Evolutionary conservation across 2,797 vertebrate species (phyloP).

Genomic region (Eurystomus glaucurus): DNA sequence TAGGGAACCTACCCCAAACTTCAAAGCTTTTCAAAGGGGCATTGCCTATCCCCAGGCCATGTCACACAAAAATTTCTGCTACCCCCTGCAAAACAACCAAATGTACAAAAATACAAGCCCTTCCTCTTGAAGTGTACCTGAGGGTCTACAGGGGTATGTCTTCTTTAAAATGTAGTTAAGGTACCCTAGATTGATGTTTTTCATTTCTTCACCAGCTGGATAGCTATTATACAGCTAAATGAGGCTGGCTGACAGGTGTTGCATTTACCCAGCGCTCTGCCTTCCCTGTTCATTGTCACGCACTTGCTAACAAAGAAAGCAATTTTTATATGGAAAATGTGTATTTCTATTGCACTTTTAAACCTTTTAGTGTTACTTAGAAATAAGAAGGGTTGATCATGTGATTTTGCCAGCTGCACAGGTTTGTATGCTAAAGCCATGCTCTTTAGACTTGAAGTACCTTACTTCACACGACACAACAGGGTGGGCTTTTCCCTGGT

Average conservation of each 20-base stretch:
- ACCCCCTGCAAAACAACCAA: not conserved
- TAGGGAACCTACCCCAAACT: not conserved
- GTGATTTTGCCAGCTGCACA: not conserved
- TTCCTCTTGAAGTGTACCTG: not conserved
- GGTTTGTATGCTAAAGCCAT: not conserved
- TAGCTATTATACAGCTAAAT: not conserved
- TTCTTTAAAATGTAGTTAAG: slow-evolving; percentile 45
- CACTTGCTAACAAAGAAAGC: not conserved
- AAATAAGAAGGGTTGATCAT: not conserved
- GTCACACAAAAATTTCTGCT: not conserved
- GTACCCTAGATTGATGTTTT: slow-evolving; percentile 5
- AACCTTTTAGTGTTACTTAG: not conserved
- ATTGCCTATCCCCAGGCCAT: not conserved
- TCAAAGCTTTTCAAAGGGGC: not conserved
- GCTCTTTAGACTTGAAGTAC: not conserved
- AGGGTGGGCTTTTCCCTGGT: not conserved
- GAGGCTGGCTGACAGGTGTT: not conserved
- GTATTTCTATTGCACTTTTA: not conserved
- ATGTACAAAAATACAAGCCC: not conserved
- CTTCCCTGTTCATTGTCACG: not conserved
- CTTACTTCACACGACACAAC: not conserved
- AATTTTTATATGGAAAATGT: not conserved
- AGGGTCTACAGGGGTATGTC: not conserved
- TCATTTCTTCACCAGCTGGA: slow-evolving; percentile 22
- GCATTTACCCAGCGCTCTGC: not conserved